Percentiles rank a stretch among this genome's conserved stretches.
phyloP scores from a whole-genome alignment of 1,140 invertebrate genomes.

The Zaprionus lachaisei region DNA sequence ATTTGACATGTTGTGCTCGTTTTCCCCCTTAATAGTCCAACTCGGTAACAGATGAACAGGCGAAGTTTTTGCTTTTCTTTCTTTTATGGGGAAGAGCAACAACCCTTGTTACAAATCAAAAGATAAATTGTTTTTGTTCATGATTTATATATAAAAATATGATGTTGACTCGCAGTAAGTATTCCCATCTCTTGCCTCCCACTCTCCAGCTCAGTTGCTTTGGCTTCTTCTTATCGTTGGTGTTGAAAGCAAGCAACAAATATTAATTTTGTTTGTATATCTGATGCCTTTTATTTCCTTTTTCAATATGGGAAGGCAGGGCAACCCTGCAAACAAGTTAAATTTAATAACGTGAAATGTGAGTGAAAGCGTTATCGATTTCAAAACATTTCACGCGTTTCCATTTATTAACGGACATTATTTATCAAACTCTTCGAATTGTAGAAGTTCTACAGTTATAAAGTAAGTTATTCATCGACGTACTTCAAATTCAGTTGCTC shows the following conservation, averaged over 20 bases:
- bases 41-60: constrained; percentile 44
- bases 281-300: constrained; percentile 63
- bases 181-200: constrained; percentile 11
- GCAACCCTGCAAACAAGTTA: constrained; percentile 30
- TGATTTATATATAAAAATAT: constrained; percentile 80
- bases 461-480: neutral
- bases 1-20: constrained; percentile 77
- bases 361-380: constrained; percentile 29
- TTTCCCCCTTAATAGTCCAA: constrained; percentile 25
- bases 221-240: constrained; percentile 55
- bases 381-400: constrained; percentile 17
- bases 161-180: constrained; percentile 53
- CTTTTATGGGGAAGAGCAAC: constrained; percentile 30
- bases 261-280: constrained; percentile 79
- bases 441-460: neutral
- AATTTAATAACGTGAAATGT: constrained; percentile 62
- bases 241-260: constrained; percentile 67
- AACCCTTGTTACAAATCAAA: constrained; percentile 77
- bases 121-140: constrained; percentile 82
- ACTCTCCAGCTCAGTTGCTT: constrained; percentile 25
- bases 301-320: constrained; percentile 53
- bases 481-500: constrained; percentile 24
- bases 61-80: constrained; percentile 48
- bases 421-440: neutral
- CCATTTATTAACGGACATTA: neutral